These are phyloP conservation scores for Charaxes varanes DNA, from an alignment of 1,140 invertebrate species.

Conservation along the genomic window DNA sequence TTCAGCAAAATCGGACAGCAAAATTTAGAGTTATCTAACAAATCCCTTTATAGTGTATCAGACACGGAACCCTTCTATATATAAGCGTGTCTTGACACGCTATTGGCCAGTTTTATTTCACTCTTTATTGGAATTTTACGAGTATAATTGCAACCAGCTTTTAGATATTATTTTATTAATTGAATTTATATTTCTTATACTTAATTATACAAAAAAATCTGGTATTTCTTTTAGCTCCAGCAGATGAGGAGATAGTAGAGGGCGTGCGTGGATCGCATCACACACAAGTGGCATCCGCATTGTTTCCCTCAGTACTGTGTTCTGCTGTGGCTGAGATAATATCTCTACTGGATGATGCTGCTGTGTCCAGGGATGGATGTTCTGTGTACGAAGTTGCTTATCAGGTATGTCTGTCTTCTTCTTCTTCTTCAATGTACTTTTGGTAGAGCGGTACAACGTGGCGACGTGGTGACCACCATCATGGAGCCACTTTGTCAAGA, in stretches of 20 bases:
- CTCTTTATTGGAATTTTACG: no score
- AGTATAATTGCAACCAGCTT: no score
- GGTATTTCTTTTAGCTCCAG: constrained; percentile 31
- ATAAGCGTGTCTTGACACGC: no score
- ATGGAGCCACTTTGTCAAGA: no score
- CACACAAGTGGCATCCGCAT: constrained; percentile 91
- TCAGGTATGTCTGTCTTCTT: constrained; percentile 74
- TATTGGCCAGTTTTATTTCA: no score
- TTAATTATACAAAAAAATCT: constrained; percentile 15
- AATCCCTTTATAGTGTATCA: no score
- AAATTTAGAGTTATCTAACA: no score
- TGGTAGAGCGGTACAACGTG: no score
- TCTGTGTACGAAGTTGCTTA: constrained; percentile 93
- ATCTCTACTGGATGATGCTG: constrained; percentile 94
- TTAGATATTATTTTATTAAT: no score
- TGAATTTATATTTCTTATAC: background rate
- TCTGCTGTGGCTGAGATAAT: constrained; percentile 96
- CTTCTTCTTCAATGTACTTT: background rate
- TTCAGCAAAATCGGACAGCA: no score
- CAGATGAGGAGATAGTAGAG: constrained; percentile 82
- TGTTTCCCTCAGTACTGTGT: constrained; percentile 97
- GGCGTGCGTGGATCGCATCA: constrained; percentile 83
- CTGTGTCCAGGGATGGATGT: constrained; percentile 94
- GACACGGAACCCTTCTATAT: no score
- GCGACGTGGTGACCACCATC: no score